These are phyloP conservation scores for Mesoligia furuncula DNA, from an alignment of 2,888 invertebrate species.

Conservation along the genomic window DNA sequence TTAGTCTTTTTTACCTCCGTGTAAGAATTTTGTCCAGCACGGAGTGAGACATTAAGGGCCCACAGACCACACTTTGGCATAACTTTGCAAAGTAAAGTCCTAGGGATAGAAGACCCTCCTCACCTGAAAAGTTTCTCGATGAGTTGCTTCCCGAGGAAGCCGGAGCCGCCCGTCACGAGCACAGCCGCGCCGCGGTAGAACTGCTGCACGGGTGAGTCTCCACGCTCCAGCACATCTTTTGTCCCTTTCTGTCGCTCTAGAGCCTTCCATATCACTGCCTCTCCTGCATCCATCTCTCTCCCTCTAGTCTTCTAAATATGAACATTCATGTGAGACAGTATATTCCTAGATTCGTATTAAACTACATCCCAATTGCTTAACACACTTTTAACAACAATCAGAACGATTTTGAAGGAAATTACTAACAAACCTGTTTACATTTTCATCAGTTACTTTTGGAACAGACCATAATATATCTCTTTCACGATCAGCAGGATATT, in stretches of 20 bases:
- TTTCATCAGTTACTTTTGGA: neutral
- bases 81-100: no score
- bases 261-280: conserved; percentile 42
- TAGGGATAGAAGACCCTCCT: neutral
- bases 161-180: conserved; percentile 96
- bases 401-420: neutral
- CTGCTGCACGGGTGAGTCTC: conserved; percentile 65
- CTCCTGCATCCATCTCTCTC: conserved; percentile 56
- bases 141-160: conserved; percentile 97
- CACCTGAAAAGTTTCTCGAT: conserved; percentile 93
- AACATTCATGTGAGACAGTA: neutral
- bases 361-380: neutral
- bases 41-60: no score
- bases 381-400: neutral
- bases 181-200: conserved; percentile 79
- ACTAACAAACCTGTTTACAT: neutral
- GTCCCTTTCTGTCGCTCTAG: conserved; percentile 48
- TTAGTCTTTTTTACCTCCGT: no score
- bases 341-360: neutral
- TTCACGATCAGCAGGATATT: neutral
- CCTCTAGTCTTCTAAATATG: neutral
- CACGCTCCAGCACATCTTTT: conserved; percentile 50
- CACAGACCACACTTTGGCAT: no score
- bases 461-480: neutral
- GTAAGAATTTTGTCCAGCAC: no score